Base-by-base conservation (phyloP, 2,113 vertebrate genomes). In the Ceyx melanurus region DNA sequence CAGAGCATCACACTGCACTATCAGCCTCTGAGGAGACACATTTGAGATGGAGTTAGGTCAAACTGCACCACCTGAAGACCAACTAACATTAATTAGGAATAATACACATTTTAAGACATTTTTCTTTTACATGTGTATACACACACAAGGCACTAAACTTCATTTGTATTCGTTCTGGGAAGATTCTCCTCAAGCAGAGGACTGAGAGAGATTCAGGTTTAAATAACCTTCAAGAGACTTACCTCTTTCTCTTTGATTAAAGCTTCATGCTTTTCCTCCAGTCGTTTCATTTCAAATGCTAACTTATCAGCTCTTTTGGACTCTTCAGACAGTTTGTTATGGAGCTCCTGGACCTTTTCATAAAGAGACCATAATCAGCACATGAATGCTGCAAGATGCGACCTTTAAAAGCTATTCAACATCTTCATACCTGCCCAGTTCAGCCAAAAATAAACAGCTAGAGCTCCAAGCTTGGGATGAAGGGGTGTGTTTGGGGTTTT, bases 221-320 rank as follows among this genome's bases (percentile, higher is more conserved):
- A 84, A 68, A 74, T 26, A 45, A 87, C 37, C 20, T n/a, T 45
- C 19, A 58, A 51, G 23, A 50, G 20, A 21, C 54, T 96, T 94
- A 99, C 99, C 97, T 99, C 99, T 96, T 98, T 99, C 97, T 99
- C 99, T 91, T 99, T 99, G 31, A 98, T 92, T 90, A 98, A 94
- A 89, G 99, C 96, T 91, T 99, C 99, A 2, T 99, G 97, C 86
- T 98, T 99, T 96, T 99, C 99, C 92, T 99, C 98, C 54, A 99
- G 97, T 70, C 98, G 96, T 80, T 98, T 99, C 97, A 99, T 98
- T 96, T 99, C 99, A 95, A 98, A 99, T 4, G 98, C 98, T 50
- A 99, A 85, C 43, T 98, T 99, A 94, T 99, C 99, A 12, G 99
- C 99, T 91, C 99, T 98, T 96, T 98, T 98, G 15, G 98, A 98